Conservation (phyloP, 2,888 invertebrate genomes). For the Monoplex corrugatus region DNA sequence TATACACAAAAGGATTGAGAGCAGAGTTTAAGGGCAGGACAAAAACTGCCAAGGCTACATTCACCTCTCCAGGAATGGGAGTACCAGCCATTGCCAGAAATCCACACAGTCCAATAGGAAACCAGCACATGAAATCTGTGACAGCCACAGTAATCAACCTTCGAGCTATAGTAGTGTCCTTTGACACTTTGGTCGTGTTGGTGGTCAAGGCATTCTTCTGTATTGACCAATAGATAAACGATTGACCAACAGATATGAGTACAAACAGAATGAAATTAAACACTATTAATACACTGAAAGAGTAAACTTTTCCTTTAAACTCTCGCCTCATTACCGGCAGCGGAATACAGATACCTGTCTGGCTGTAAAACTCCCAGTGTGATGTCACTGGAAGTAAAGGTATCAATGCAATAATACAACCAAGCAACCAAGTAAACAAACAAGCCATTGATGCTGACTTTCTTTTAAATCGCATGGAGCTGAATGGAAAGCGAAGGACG, state of each 20-base stretch:
- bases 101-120: constrained; percentile 17
- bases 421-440: background rate
- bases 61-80: background rate
- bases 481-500: constrained; percentile 7
- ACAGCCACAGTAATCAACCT: background rate
- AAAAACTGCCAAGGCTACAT: background rate
- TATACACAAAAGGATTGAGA: constrained; percentile 10
- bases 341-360: background rate
- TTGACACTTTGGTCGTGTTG: constrained; percentile 16
- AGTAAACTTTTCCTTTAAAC: background rate
- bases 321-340: background rate
- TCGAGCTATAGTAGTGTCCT: background rate
- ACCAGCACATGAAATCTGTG: constrained; percentile 4
- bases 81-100: background rate
- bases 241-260: background rate
- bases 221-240: constrained; percentile 14
- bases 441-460: background rate
- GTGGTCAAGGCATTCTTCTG: background rate
- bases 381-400: background rate
- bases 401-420: background rate
- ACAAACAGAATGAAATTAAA: background rate
- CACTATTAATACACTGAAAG: constrained; percentile 6
- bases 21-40: background rate
- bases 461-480: background rate
- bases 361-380: constrained; percentile 27